phyloP scores from a whole-genome alignment of 2,888 invertebrate species.

The Macrophya alboannulata region DNA sequence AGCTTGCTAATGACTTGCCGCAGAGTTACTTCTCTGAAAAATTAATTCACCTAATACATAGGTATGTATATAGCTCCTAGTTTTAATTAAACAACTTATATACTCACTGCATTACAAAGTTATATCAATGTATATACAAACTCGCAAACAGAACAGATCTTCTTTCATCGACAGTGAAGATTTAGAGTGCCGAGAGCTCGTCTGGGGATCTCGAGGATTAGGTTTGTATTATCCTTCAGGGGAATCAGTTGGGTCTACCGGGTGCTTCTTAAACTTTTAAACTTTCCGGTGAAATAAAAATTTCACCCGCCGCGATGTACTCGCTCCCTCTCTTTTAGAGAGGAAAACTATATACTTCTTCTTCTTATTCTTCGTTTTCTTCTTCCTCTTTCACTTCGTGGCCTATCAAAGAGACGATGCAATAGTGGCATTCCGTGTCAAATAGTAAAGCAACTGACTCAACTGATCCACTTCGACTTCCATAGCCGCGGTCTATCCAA shows the following conservation, averaged over 20 bases:
- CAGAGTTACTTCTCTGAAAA: background rate
- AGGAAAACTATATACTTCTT: background rate
- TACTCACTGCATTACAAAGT: background rate
- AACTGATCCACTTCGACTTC: background rate
- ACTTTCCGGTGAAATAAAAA: constrained; percentile 25
- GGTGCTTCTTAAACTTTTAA: constrained; percentile 32
- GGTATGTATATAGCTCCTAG: background rate
- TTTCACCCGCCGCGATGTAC: background rate
- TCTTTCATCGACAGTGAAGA: constrained; percentile 38
- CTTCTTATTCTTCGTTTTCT: background rate
- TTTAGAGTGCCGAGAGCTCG: constrained; percentile 23
- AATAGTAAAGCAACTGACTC: background rate
- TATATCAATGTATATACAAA: background rate
- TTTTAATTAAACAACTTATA: background rate
- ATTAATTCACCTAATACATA: background rate
- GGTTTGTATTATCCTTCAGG: constrained; percentile 51
- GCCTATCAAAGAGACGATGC: background rate
- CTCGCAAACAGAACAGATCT: background rate
- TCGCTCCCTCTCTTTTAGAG: background rate
- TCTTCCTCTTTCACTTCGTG: background rate
- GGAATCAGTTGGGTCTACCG: constrained; percentile 44
- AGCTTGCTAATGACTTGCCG: background rate
- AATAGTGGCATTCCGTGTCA: background rate
- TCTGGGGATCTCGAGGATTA: constrained; percentile 36
- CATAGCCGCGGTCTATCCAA: too few relatives aligned